Conservation (phyloP, 2,113 vertebrate genomes). For the Bubo scandiacus region DNA sequence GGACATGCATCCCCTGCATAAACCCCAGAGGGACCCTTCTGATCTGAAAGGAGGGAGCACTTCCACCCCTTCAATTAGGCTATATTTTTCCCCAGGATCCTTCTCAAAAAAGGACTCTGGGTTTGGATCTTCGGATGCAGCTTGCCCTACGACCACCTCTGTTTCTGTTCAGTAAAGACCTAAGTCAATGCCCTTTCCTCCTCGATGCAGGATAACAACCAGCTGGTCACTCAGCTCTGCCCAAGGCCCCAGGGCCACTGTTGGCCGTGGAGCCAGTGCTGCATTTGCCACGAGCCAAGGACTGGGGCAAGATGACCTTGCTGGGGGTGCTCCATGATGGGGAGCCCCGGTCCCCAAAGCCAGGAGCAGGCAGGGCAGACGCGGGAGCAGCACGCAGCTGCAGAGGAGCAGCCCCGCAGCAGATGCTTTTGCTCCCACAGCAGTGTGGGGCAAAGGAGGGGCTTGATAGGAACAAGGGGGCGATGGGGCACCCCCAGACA, state of each 20-base stretch:
- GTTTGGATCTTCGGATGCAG: accelerated
- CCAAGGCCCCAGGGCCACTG: no score
- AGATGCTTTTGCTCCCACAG: neutral
- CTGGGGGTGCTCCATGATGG: neutral
- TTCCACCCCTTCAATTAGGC: neutral
- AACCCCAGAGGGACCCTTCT: neutral
- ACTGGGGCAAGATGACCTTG: neutral
- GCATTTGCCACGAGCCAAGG: neutral
- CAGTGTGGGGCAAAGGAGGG: neutral
- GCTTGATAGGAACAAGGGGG: neutral
- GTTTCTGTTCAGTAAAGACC: neutral
- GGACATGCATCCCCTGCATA: neutral
- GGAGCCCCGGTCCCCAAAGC: neutral
- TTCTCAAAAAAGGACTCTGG: neutral
- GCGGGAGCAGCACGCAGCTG: neutral
- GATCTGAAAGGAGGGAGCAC: neutral
- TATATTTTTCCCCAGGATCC: neutral
- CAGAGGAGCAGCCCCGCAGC: neutral
- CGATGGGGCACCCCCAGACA: neutral
- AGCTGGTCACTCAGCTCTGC: neutral
- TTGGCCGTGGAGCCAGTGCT: accelerated
- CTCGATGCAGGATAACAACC: neutral
- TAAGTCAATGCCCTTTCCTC: neutral
- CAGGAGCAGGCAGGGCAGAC: neutral
- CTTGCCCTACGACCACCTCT: neutral